phyloP scores from a whole-genome alignment of 2,888 invertebrate species.

The Cephus nigrinus region DNA sequence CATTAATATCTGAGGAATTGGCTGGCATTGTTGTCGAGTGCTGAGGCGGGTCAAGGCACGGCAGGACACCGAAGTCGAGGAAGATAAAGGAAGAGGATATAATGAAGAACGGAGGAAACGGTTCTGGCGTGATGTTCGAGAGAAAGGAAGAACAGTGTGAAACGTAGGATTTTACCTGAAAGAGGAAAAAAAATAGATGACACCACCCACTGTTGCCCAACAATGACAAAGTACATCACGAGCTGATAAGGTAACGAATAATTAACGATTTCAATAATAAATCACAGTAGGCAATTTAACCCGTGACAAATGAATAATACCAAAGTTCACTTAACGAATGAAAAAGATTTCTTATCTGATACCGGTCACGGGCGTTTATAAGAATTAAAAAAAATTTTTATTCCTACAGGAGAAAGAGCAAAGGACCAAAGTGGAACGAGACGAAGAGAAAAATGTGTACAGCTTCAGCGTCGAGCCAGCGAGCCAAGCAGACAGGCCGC shows the following conservation, averaged over 20 bases:
- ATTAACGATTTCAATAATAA: no score
- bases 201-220: no score
- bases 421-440: conserved; percentile 24
- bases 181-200: no score
- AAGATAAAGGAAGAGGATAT: conserved; percentile 13
- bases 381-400: background rate
- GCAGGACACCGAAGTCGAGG: conserved; percentile 16
- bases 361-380: no score
- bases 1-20: conserved; percentile 36
- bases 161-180: no score
- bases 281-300: no score
- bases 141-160: no score
- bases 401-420: background rate
- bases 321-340: no score
- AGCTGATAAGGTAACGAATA: no score
- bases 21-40: conserved; percentile 5
- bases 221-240: no score
- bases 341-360: no score
- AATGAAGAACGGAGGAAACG: background rate
- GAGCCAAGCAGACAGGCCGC: conserved; percentile 28
- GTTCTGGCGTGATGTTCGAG: background rate
- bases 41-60: background rate
- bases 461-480: background rate
- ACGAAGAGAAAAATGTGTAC: background rate
- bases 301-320: no score